Percentiles rank a stretch among this genome's conserved stretches.
Evolutionary conservation across 2,888 invertebrate species (phyloP).

Genomic region (Lamellibrachia satsuma): DNA sequence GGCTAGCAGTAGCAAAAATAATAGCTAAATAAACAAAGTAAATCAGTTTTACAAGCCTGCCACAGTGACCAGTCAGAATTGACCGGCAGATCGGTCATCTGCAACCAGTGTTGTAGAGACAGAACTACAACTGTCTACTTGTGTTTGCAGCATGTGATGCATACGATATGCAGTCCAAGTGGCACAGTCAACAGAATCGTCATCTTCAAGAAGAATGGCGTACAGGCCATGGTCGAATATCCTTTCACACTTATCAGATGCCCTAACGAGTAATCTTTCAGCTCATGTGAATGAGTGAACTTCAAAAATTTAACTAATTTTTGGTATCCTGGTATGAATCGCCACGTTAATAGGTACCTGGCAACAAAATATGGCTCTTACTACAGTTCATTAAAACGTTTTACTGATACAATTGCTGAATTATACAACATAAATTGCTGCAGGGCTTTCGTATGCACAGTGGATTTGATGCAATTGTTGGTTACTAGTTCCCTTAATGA

Average conservation of each 20-base stretch:
- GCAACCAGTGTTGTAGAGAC: not conserved
- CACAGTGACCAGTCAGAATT: too few relatives aligned
- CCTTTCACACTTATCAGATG: slow-evolving; percentile 72
- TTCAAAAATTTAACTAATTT: not conserved
- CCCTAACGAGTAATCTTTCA: not conserved
- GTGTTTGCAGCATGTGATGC: slow-evolving; percentile 88
- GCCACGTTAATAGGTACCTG: not conserved
- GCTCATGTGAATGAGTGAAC: not conserved
- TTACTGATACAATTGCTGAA: too few relatives aligned
- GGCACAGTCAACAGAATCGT: slow-evolving; percentile 93
- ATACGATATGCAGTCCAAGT: slow-evolving; percentile 94
- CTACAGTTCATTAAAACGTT: too few relatives aligned
- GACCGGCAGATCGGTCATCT: too few relatives aligned
- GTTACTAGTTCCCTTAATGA: slow-evolving; percentile 70
- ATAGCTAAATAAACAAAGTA: too few relatives aligned
- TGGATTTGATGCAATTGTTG: not conserved
- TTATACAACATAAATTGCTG: too few relatives aligned
- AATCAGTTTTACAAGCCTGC: too few relatives aligned
- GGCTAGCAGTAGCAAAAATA: too few relatives aligned
- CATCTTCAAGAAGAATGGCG: slow-evolving; percentile 98
- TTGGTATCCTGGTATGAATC: not conserved
- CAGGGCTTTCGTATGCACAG: too few relatives aligned
- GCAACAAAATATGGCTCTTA: too few relatives aligned
- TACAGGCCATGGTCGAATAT: slow-evolving; percentile 99
- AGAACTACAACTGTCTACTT: not conserved